These are phyloP conservation scores for Andrena fulva DNA, from an alignment of 2,888 invertebrate genomes.

Conservation along the genomic window DNA sequence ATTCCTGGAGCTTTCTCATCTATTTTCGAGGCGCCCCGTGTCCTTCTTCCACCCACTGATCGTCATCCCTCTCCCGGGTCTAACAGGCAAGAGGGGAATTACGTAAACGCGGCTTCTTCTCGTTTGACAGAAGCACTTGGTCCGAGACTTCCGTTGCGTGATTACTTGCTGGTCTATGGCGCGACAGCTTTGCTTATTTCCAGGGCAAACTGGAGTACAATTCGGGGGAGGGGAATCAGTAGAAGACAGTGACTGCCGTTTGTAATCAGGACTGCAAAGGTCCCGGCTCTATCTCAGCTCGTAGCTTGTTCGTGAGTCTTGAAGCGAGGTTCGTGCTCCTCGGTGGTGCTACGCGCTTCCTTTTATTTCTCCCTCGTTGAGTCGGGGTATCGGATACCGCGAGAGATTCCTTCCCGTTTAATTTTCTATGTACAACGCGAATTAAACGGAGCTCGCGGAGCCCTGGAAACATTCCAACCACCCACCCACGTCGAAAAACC, in stretches of 20 bases:
- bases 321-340: background rate
- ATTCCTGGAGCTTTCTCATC: conserved; percentile 32
- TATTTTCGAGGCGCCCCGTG: conserved; percentile 28
- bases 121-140: no score
- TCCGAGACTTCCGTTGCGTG: no score
- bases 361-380: no score
- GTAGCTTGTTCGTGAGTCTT: background rate
- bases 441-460: background rate
- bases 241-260: background rate
- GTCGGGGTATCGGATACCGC: no score
- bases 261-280: background rate
- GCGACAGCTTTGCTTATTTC: background rate
- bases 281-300: background rate
- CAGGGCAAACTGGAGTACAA: background rate
- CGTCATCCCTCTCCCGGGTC: background rate
- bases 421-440: no score
- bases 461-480: conserved; percentile 2
- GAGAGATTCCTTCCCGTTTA: no score
- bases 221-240: background rate
- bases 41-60: background rate
- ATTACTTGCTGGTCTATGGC: background rate
- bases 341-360: no score
- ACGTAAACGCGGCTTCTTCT: conserved; percentile 14
- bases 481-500: background rate
- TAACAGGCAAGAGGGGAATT: background rate